Conservation (phyloP, 2,888 invertebrate genomes). For the Drosophila nr. perissopoda region DNA sequence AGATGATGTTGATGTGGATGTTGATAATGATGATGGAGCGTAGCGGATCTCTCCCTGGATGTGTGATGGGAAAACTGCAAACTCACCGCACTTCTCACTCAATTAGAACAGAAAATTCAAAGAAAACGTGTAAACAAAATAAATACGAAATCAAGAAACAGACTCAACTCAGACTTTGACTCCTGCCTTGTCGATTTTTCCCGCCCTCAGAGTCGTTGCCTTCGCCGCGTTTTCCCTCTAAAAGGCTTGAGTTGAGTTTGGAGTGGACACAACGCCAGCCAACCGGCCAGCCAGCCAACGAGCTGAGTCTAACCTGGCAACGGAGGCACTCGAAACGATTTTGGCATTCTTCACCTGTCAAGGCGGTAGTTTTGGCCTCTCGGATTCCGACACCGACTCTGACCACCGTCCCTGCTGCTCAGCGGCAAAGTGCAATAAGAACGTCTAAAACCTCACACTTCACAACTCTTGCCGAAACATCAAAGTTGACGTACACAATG, state of each 20-base stretch:
- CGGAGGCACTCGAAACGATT: conserved; percentile 71
- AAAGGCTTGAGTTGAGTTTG: conserved; percentile 74
- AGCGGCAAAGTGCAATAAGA: conserved; percentile 75
- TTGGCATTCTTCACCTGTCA: conserved; percentile 81
- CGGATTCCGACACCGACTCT: conserved; percentile 35
- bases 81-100: conserved; percentile 75
- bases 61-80: conserved; percentile 72
- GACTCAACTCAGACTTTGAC: conserved; percentile 31
- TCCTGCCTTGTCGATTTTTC: conserved; percentile 70
- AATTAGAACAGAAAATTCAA: conserved; percentile 82
- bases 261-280: conserved; percentile 51
- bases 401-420: conserved; percentile 24
- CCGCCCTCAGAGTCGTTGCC: conserved; percentile 21
- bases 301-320: conserved; percentile 45
- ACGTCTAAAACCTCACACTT: conserved; percentile 81
- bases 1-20: conserved; percentile 57
- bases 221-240: conserved; percentile 66
- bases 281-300: conserved; percentile 31
- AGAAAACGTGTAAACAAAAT: conserved; percentile 77
- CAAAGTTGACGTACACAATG: conserved; percentile 82
- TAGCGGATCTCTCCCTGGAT: conserved; percentile 31
- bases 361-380: conserved; percentile 57
- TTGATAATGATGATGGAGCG: conserved; percentile 39
- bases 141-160: conserved; percentile 67
- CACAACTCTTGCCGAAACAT: conserved; percentile 79